Evolutionary conservation across 2,113 vertebrate species (phyloP).

Genomic region (Empidonax traillii): DNA sequence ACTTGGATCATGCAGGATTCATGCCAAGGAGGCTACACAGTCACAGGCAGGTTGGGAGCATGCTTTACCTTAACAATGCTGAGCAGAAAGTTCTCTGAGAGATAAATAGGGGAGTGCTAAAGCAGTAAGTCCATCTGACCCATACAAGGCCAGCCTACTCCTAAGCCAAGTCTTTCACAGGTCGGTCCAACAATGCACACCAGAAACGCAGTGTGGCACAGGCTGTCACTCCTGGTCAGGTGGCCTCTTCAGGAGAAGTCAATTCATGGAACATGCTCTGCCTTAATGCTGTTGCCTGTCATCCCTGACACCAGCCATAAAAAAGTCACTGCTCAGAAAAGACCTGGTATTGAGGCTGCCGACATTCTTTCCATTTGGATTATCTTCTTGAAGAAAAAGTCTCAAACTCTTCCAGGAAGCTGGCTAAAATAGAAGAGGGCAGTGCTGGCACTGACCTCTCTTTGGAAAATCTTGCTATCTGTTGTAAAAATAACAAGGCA

Average conservation of each 20-base stretch:
- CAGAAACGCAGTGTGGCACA: neutral
- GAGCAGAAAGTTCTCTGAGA: neutral
- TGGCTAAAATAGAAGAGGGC: neutral
- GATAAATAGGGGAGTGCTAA: neutral
- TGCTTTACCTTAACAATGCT: neutral
- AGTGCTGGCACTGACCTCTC: neutral
- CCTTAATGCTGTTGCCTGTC: neutral
- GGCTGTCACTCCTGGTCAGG: accelerated
- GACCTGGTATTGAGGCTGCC: accelerated
- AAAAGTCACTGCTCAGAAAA: neutral
- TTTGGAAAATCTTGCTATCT: neutral
- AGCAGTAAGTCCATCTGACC: neutral
- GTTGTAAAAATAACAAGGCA: neutral
- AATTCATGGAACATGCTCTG: no score
- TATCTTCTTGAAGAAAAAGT: neutral
- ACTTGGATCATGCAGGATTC: neutral
- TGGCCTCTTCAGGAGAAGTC: neutral
- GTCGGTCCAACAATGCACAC: neutral
- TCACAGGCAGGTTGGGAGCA: neutral
- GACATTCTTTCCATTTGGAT: accelerated
- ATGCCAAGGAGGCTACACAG: neutral
- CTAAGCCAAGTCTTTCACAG: neutral
- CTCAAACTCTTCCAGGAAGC: neutral
- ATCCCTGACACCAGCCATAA: neutral
- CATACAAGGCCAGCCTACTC: neutral